Evolutionary conservation across 2,888 invertebrate species (phyloP).

Genomic region (Taenaris catops): DNA sequence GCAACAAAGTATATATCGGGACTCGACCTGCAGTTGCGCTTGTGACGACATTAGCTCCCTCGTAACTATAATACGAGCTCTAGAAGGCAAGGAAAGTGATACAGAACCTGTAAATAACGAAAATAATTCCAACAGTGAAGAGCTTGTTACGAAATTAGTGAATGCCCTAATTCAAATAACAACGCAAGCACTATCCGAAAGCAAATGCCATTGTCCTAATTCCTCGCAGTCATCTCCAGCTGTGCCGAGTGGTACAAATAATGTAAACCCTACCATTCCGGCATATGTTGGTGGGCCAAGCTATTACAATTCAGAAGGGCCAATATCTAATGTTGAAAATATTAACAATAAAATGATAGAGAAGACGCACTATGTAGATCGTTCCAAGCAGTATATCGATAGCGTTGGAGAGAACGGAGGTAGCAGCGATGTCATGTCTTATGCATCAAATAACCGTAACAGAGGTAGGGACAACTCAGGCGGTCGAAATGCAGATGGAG

Average conservation of each 20-base stretch:
- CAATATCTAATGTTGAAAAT: neutral
- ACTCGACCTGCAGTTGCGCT: constrained; percentile 14
- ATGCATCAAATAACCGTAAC: too few species aligned
- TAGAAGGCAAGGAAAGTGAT: constrained; percentile 27
- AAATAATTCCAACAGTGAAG: constrained; percentile 34
- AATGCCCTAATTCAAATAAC: constrained; percentile 52
- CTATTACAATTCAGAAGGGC: too few species aligned
- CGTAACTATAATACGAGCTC: constrained; percentile 27
- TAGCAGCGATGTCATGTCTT: too few species aligned
- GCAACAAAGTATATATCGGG: constrained; percentile 9
- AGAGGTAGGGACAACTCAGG: too few species aligned
- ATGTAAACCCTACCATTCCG: neutral
- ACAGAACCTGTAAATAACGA: constrained; percentile 5
- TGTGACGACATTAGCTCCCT: constrained; percentile 28
- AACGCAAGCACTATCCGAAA: constrained; percentile 29
- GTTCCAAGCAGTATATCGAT: too few species aligned
- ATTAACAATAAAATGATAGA: too few species aligned
- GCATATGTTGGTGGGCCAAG: too few species aligned
- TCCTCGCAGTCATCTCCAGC: neutral
- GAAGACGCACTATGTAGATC: too few species aligned
- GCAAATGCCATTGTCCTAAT: constrained; percentile 12
- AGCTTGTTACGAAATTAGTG: constrained; percentile 51
- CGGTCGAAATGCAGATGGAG: too few species aligned
- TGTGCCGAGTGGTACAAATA: neutral
- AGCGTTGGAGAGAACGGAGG: too few species aligned